Evolutionary conservation across 2,113 vertebrate species (phyloP).

Genomic region (Brachyhypopomus gauderio): DNA sequence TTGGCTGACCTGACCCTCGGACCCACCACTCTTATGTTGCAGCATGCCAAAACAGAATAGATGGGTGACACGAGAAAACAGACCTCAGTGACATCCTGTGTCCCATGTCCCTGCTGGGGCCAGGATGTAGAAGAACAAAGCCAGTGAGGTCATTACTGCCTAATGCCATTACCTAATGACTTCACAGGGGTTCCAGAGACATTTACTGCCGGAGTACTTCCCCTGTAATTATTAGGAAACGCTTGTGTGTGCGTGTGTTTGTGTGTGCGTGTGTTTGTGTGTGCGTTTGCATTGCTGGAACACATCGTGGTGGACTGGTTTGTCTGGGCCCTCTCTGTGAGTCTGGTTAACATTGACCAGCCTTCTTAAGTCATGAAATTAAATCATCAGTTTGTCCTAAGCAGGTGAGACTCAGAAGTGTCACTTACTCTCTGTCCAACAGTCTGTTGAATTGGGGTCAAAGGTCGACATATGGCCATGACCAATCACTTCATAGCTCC

Average conservation of each 20-base stretch:
- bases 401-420: not conserved
- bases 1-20: not conserved
- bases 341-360: constrained; percentile 21
- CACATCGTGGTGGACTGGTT: constrained; percentile 13
- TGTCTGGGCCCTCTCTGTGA: constrained; percentile 14
- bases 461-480: no score
- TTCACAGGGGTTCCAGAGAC: constrained; percentile 54
- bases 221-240: constrained; percentile 55
- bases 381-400: not conserved
- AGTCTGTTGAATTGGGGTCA: no score
- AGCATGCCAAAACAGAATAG: not conserved
- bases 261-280: constrained; percentile 7
- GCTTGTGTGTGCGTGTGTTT: constrained; percentile 26
- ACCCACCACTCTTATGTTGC: constrained; percentile 25
- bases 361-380: not conserved
- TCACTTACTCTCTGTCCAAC: not conserved
- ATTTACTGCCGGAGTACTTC: constrained; percentile 57
- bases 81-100: constrained; percentile 22
- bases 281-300: constrained; percentile 42
- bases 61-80: constrained; percentile 27
- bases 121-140: constrained; percentile 35
- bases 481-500: no score
- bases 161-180: constrained; percentile 57
- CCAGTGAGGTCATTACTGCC: constrained; percentile 49
- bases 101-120: constrained; percentile 10